Base-by-base conservation (phyloP, 1,140 invertebrate species). In the Drosophila serrata region DNA sequence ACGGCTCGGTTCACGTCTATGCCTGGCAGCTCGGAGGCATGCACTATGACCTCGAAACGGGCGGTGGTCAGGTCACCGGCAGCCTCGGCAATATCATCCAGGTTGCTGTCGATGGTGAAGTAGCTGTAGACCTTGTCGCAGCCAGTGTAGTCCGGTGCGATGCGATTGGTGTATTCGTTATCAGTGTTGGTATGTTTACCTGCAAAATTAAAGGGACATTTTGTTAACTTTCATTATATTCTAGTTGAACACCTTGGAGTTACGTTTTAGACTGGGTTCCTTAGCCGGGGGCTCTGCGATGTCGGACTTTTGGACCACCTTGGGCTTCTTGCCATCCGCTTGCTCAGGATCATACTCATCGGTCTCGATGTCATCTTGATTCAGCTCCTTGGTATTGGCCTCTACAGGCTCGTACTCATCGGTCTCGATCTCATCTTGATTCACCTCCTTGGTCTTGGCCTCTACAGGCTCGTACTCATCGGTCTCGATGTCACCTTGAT, bases 1-100 rank as follows among this genome's bases (percentile, higher is more conserved):
- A 19, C 40, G 22, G 59, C 37, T 2, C 17, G n/a, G 0, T 53
- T 42, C 19, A 48, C 51, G 27, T 40, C 56, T 15, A 68, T 43
- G 31, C 39, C 74, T 8, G 51, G 33, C 19, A 55, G 1, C 5
- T 55, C 33, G 33, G 51, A 55, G 2, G 51, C 13, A 37, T 37
- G 13, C 4, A n/a, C 33, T 0, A 55, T 22, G 8, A 55, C 19
- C 51, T 55, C 51, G 2, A 55, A 37, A 8, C 6, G 19, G 7
- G 51, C 51, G 0, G 51, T 55, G 19, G 22, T 5, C 51, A 55
- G 6, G 13, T 55, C 13, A 0, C 51, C 51, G 19, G 33, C 51
- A 3, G 51, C 51, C 4, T 37, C 19, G 31, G 39, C 58, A 6
- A 74, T 58, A 9, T 62, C 68, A 11, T 72, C 42, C 6, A 43